Conservation (phyloP, 2,888 invertebrate species). For the Eubasilissa splendida region DNA sequence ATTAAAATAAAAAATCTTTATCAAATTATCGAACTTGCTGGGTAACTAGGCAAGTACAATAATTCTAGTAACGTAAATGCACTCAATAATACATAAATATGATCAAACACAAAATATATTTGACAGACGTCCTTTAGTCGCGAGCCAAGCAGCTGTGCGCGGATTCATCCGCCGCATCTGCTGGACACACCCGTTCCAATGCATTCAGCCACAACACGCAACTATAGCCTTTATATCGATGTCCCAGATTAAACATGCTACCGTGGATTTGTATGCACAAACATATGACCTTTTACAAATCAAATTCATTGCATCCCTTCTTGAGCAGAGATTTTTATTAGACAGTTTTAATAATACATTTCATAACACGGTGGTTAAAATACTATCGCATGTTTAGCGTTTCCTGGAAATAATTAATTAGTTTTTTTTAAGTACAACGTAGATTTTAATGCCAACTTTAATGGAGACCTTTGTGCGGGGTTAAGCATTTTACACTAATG, state of each 20-base stretch:
- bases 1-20: too few relatives aligned
- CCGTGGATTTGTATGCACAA: background rate
- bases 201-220: background rate
- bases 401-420: too few relatives aligned
- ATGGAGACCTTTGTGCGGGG: too few relatives aligned
- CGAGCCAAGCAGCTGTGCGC: conserved; percentile 58
- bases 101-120: background rate
- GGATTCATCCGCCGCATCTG: conserved; percentile 55
- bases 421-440: too few relatives aligned
- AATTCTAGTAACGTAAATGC: too few relatives aligned
- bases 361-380: conserved; percentile 40
- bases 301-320: conserved; percentile 30
- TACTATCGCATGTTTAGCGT: background rate
- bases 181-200: conserved; percentile 40
- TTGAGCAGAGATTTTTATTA: conserved; percentile 50
- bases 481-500: too few relatives aligned
- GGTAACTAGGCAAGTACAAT: too few relatives aligned
- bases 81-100: too few relatives aligned
- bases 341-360: conserved; percentile 43
- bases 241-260: background rate
- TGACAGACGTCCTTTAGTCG: conserved; percentile 56
- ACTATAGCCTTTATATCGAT: conserved; percentile 3
- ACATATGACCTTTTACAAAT: conserved; percentile 2
- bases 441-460: too few relatives aligned
- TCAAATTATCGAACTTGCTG: too few relatives aligned